Conservation (phyloP, 2,113 vertebrate species). For the Cercocebus atys region DNA sequence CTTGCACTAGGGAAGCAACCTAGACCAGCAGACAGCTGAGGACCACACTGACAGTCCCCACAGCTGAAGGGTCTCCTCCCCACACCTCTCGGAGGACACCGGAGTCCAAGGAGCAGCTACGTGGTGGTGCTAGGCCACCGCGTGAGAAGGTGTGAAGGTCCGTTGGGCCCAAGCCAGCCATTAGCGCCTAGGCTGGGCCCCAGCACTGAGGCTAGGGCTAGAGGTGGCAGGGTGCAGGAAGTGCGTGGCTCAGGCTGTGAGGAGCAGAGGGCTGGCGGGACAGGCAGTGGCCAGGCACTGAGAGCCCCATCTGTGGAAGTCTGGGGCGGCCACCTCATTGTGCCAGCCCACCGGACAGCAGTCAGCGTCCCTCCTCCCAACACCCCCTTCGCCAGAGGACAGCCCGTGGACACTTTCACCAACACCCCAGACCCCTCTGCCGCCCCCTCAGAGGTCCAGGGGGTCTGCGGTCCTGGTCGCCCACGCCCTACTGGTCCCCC, state of each 20-base stretch:
- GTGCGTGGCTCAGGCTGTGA: background rate
- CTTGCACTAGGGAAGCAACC: background rate
- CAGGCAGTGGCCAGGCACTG: background rate
- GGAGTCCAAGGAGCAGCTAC: background rate
- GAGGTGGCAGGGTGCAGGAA: background rate
- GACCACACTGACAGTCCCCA: rapidly evolving
- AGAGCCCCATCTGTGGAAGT: background rate
- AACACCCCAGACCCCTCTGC: background rate
- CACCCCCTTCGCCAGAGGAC: background rate
- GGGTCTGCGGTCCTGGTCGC: background rate
- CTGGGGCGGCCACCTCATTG: background rate
- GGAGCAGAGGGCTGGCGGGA: background rate
- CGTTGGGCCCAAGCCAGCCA: background rate
- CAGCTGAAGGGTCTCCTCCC: background rate
- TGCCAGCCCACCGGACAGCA: background rate
- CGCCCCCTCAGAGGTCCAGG: background rate
- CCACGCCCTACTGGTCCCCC: background rate
- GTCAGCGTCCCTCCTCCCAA: background rate
- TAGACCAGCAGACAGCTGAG: background rate
- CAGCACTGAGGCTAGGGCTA: background rate
- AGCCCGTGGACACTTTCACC: background rate
- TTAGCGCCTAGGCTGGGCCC: background rate
- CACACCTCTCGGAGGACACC: background rate
- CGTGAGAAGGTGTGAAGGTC: background rate
- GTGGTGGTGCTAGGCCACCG: background rate